These are phyloP conservation scores for Nibea albiflora DNA, from an alignment of 2,113 vertebrate genomes.

Conservation along the genomic window DNA sequence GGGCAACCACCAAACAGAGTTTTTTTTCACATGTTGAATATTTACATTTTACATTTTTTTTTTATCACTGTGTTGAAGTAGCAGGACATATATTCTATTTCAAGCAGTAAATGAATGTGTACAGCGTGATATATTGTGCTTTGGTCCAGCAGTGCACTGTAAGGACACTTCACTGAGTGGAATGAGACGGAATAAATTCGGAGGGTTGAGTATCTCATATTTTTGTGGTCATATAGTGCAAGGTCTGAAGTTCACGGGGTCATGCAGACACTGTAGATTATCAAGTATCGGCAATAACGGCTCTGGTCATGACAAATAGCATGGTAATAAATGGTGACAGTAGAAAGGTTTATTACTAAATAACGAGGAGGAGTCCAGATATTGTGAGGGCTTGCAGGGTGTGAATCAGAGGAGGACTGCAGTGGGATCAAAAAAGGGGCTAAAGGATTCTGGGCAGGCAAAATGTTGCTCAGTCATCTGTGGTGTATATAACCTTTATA, in stretches of 20 bases:
- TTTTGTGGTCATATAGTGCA: constrained; percentile 27
- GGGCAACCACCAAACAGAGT: not conserved
- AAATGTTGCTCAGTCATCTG: not conserved
- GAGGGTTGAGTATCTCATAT: constrained; percentile 8
- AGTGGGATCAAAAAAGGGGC: not conserved
- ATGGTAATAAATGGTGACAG: constrained; percentile 51
- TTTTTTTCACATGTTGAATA: constrained; percentile 2
- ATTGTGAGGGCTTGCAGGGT: not conserved
- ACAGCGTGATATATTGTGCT: constrained; percentile 36
- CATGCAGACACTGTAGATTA: constrained; percentile 29
- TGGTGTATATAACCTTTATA: not conserved
- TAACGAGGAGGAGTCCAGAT: constrained; percentile 18
- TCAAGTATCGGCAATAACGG: constrained; percentile 24
- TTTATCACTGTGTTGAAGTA: not conserved
- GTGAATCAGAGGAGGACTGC: constrained; percentile 11
- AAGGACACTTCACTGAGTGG: constrained; percentile 27
- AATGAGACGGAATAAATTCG: constrained; percentile 44
- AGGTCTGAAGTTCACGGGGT: constrained; percentile 49
- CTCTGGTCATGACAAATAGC: constrained; percentile 33
- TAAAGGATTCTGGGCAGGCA: constrained; percentile 5
- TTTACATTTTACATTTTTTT: too few relatives aligned
- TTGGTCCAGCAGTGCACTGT: not conserved
- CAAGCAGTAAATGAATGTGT: constrained; percentile 4
- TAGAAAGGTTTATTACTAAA: constrained; percentile 39
- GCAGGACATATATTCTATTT: constrained; percentile 7